Evolutionary conservation across 2,888 invertebrate genomes (phyloP), one percentile per base, ranked within the genome.

Genomic region (Drosophila gaucha): DNA sequence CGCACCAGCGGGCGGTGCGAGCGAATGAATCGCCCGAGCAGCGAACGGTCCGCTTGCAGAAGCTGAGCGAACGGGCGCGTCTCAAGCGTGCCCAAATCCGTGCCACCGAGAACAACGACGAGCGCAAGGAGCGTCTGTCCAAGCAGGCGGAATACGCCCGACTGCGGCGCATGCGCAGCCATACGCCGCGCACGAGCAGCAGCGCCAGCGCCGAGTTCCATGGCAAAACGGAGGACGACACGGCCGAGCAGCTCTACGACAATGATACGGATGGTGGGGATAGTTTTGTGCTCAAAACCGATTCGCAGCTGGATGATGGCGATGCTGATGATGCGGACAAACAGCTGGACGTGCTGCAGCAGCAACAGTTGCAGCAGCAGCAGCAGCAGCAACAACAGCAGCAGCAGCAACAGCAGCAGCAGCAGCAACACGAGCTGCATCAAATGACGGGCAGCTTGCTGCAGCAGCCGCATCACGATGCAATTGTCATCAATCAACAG

Each of bases 101-200:
- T 3, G 89, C 90, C 26, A 90, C 89, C 12, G 92, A 92, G 82
- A 71, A 85, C 3, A 78, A 85, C 1, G 90, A 90, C 2, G 90
- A 92, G 72, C 89, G 91, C 46, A 91, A 91, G 60, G 69, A 85
- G 31, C 89, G 92, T 2, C 74, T 92, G 6, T 86, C 91, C 12
- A 90, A 90, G 62, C 92, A 92, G 70, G 92, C 92, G 0, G 91
- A 92, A 47, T 92, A 92, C 50, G 92, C 92, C 0, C 86, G 92
- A 8, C 70, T 89, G 74, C 88, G 92, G 14, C 88, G 92, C 54
- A 79, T 91, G 67, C 90, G 91, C 59, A 89, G 89, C 28, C 91
- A 92, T 65, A 89, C 91, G 18, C 91, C 91, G 3, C 89, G 44
- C 75, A 90, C 10, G 71, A 90, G 74, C 84, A 87, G 67, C 83